Evolutionary conservation across 2,888 invertebrate genomes (phyloP).

Genomic region (Drosophila siamana): DNA sequence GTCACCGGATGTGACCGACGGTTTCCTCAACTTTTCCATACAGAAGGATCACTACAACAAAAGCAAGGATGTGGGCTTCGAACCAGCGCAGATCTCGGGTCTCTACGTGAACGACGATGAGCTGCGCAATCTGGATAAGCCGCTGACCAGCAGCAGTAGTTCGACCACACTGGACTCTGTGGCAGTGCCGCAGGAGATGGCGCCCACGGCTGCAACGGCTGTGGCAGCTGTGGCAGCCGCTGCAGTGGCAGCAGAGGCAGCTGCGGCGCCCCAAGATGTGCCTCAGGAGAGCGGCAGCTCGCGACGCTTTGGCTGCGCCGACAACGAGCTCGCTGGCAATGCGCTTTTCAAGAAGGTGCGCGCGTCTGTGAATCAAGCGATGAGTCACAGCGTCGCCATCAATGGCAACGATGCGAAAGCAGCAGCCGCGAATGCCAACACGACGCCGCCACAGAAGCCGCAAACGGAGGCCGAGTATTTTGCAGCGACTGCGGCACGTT

Average conservation of each 20-base stretch:
- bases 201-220: conserved; percentile 43
- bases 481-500: conserved; percentile 72
- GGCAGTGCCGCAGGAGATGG: conserved; percentile 38
- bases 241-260: conserved; percentile 11
- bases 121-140: conserved; percentile 82
- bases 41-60: conserved; percentile 85
- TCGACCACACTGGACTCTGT: conserved; percentile 44
- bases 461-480: conserved; percentile 80
- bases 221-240: conserved; percentile 29
- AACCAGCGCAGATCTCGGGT: conserved; percentile 80
- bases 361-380: conserved; percentile 84
- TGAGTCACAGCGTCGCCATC: conserved; percentile 63
- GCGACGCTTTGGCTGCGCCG: conserved; percentile 46
- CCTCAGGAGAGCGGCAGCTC: conserved; percentile 25
- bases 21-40: conserved; percentile 85
- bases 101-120: conserved; percentile 84
- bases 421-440: conserved; percentile 11
- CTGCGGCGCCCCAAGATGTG: conserved; percentile 14
- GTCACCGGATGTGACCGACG: conserved; percentile 85
- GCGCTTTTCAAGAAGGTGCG: conserved; percentile 85
- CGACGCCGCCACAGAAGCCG: conserved; percentile 43
- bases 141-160: conserved; percentile 54
- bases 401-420: conserved; percentile 29
- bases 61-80: conserved; percentile 78
- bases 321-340: conserved; percentile 84